Base-by-base conservation (phyloP, 2,888 invertebrate species). In the Pseudococcus jackbeardsleyi region DNA sequence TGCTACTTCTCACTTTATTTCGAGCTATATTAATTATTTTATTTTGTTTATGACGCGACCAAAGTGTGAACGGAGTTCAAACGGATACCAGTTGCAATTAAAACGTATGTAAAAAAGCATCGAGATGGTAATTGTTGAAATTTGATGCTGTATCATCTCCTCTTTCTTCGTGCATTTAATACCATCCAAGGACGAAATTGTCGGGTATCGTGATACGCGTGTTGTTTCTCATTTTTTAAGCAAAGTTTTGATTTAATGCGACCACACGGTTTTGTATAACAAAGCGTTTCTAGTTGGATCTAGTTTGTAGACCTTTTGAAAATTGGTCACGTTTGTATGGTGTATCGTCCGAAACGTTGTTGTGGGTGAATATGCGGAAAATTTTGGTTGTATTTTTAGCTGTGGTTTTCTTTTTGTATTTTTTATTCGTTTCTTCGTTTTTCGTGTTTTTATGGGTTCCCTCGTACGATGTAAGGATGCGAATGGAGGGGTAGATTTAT, bases 311-410 rank as follows among this genome's bases (percentile, higher is more conserved):
- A 72, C 68, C 68, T 72, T 64, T 59, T 64, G 26, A 72, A 26
- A 72, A 72, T 72, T 72, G 68, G 68, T 72, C 68, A 72, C 68
- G 68, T 72, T 72, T 72, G 7, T 59, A 19, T 50, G 1, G 50
- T 17, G 2, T 7, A 59, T 12, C 3, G 26, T 33, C 26, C 26
- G 26, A 33, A 12, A 4, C 5, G 5, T 72, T 15, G 68, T 26
- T 26, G 68, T 72, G 68, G 68, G 68, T 72, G 68, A 72, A 72
- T 26, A 72, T 26, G 68, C 68, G 68, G 68, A 72, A 72, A 72
- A 72, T 72, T 72, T 72, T n/a, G 12, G 33, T 72, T 9, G 11
- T 72, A 72, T 72, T 72, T 72, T 72, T 72, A 12, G 15, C 12
- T 12, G 3, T 72, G 22, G 3, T 59, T 59, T 72, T 15, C 5